phyloP scores from a whole-genome alignment of 2,888 invertebrate species.

The Beris morrisii region DNA sequence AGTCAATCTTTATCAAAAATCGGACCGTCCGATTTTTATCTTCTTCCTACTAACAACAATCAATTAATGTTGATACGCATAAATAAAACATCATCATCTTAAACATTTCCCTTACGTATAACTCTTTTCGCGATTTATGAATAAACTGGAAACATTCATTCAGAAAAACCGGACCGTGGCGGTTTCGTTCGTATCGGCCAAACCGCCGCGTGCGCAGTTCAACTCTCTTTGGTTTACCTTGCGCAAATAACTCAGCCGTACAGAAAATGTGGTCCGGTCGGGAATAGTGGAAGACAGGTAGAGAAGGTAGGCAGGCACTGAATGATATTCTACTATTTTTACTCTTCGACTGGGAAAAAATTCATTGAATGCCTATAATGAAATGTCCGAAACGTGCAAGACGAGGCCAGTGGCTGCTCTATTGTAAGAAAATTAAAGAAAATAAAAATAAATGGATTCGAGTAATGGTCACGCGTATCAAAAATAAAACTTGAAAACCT shows the following conservation, averaged over 20 bases:
- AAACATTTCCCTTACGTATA: slow-evolving; percentile 10
- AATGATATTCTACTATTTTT: background rate
- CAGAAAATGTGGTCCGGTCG: no score
- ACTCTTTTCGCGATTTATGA: slow-evolving; percentile 31
- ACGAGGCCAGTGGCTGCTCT: slow-evolving; percentile 8
- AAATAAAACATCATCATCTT: slow-evolving; percentile 6
- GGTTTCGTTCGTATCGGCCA: no score
- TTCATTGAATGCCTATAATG: slow-evolving; percentile 18
- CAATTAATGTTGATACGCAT: no score
- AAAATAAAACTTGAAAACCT: no score
- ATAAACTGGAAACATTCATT: slow-evolving; percentile 35
- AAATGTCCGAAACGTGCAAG: slow-evolving; percentile 32
- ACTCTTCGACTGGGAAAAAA: slow-evolving; percentile 10
- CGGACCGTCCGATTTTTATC: no score
- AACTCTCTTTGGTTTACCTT: no score
- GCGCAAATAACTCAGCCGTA: no score
- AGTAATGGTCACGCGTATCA: no score
- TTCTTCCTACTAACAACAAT: no score
- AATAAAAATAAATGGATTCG: slow-evolving; percentile 6
- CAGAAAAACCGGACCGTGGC: slow-evolving; percentile 32
- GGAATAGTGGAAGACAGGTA: no score
- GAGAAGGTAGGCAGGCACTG: background rate
- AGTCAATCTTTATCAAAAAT: no score
- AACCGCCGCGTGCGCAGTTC: no score
- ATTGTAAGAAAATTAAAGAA: background rate